Evolutionary conservation across 2,888 invertebrate species (phyloP).

Genomic region (Philonicus albiceps): DNA sequence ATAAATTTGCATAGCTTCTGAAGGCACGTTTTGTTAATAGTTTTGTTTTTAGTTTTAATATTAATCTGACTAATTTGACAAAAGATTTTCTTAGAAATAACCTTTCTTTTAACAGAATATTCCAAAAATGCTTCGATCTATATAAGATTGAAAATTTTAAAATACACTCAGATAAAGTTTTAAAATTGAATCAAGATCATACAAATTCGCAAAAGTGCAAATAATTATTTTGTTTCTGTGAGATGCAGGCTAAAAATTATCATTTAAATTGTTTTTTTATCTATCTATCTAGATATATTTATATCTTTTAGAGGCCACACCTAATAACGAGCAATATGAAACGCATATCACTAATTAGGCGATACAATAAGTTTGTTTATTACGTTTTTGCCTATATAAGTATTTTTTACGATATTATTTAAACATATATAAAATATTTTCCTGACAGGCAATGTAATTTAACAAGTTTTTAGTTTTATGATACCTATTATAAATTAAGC

Average conservation of each 20-base stretch:
- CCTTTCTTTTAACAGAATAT: no score
- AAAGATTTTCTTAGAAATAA: no score
- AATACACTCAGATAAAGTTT: no score
- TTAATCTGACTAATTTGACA: no score
- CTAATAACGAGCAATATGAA: not conserved
- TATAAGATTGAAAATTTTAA: no score
- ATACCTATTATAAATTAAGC: not conserved
- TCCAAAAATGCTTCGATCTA: no score
- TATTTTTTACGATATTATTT: not conserved
- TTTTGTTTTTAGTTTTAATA: no score
- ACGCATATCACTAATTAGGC: not conserved
- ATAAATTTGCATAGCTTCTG: no score
- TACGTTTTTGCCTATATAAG: not conserved
- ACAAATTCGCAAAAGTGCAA: not conserved
- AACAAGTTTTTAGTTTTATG: not conserved
- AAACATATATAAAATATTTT: not conserved
- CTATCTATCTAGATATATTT: no score
- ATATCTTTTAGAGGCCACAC: not conserved
- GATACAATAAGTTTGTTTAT: not conserved
- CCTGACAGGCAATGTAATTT: not conserved
- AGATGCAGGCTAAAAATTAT: not conserved
- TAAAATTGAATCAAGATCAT: not conserved
- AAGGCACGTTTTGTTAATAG: no score
- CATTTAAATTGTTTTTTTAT: not conserved
- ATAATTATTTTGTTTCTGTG: not conserved